These are phyloP conservation scores for Onthophagus sagittarius DNA, from an alignment of 2,888 invertebrate species.

Conservation along the genomic window DNA sequence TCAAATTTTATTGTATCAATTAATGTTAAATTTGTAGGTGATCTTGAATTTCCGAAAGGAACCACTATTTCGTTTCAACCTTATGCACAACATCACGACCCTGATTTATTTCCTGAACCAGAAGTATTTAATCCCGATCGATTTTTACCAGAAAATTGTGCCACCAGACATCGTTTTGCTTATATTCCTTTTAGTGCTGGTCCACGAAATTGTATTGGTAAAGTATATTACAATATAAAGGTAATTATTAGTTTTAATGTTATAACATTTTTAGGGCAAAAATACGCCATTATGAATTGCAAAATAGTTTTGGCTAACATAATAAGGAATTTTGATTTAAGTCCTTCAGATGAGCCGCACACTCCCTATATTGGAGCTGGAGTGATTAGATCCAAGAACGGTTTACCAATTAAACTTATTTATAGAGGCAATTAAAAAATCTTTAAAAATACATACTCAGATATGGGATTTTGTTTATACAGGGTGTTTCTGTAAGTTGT, in stretches of 20 bases:
- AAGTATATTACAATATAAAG: not conserved
- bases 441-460: too few relatives aligned
- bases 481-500: too few relatives aligned
- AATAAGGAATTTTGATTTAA: conserved; percentile 25
- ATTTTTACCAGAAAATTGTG: conserved; percentile 44
- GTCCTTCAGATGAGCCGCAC: conserved; percentile 26
- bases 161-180: conserved; percentile 46
- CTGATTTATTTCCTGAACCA: conserved; percentile 50
- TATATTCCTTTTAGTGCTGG: conserved; percentile 50
- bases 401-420: conserved; percentile 28
- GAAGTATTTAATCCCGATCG: conserved; percentile 48
- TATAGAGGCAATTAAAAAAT: too few relatives aligned
- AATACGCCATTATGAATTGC: conserved; percentile 26
- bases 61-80: conserved; percentile 44
- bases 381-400: conserved; percentile 28
- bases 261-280: conserved; percentile 23
- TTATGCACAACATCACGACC: conserved; percentile 50
- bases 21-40: conserved; percentile 34
- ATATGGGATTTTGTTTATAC: too few relatives aligned
- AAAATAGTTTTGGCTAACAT: conserved; percentile 27
- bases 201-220: conserved; percentile 47
- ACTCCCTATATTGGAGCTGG: conserved; percentile 21
- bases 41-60: conserved; percentile 47
- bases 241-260: not conserved
- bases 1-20: not conserved